Percentiles rank a stretch among this genome's conserved stretches.
phyloP scores from a whole-genome alignment of 2,797 vertebrate genomes.

The Peromyscus nudipes region DNA sequence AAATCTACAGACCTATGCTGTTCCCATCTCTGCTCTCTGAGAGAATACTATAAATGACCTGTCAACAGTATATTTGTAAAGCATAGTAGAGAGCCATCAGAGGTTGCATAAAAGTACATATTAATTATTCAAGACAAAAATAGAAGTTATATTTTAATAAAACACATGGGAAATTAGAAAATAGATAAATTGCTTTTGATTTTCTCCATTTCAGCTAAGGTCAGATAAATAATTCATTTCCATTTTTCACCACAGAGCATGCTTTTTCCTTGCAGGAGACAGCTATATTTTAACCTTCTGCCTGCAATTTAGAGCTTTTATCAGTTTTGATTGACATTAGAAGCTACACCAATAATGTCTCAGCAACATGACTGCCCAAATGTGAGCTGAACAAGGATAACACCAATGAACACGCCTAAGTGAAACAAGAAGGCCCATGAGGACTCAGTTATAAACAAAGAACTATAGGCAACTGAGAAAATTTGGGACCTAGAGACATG shows the following conservation, averaged over 20 bases:
- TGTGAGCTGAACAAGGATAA: neutral
- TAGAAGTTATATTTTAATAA: constrained; percentile 59
- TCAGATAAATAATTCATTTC: neutral
- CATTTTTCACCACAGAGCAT: neutral
- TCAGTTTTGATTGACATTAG: constrained; percentile 21
- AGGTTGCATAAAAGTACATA: neutral
- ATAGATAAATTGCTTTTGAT: constrained; percentile 45
- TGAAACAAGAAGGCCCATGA: neutral
- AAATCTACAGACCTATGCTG: neutral
- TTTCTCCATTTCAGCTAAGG: constrained; percentile 40
- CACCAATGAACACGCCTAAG: neutral
- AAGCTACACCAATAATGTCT: neutral
- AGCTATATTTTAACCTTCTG: neutral
- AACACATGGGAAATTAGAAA: neutral
- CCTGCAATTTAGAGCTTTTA: neutral
- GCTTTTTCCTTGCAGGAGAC: neutral
- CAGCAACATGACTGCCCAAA: neutral
- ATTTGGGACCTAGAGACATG: neutral
- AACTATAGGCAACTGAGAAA: neutral
- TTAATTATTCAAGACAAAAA: constrained; percentile 59
- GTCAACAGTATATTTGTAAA: neutral
- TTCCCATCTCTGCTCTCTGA: neutral
- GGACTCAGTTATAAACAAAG: neutral
- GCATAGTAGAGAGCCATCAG: neutral
- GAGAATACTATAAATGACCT: neutral